A percentile compares a stretch with the other conserved stretches of the same genome.
Conservation (phyloP, 2,888 invertebrate genomes). For the Acronicta aceris region DNA sequence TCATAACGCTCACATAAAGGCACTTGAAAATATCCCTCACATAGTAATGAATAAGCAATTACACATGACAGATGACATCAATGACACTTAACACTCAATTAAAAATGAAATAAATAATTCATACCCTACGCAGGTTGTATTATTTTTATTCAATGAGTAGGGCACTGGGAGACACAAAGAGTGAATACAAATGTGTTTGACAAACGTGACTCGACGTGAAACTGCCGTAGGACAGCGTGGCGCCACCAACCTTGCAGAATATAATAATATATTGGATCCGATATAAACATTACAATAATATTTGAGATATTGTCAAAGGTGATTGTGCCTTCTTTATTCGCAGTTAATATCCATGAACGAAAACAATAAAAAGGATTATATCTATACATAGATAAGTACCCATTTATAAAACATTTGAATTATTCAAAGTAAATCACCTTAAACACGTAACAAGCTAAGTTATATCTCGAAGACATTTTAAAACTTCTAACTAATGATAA, state of each 20-base stretch:
- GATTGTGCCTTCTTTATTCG: too few species aligned
- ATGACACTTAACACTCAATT: slow-evolving; percentile 71
- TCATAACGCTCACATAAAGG: slow-evolving; percentile 52
- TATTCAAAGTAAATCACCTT: slow-evolving; percentile 11
- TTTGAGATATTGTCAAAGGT: slow-evolving; percentile 31
- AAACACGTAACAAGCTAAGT: slow-evolving; percentile 13
- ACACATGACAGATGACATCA: slow-evolving; percentile 61
- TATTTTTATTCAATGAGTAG: slow-evolving; percentile 76
- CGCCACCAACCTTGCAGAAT: slow-evolving; percentile 65
- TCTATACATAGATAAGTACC: not conserved
- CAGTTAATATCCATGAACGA: not conserved
- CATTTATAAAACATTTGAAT: slow-evolving; percentile 3
- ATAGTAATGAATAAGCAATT: slow-evolving; percentile 65
- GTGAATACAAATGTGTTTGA: slow-evolving; percentile 78
- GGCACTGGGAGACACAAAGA: slow-evolving; percentile 63
- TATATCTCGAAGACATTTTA: slow-evolving; percentile 17
- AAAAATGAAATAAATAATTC: slow-evolving; percentile 77
- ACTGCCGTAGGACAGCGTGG: slow-evolving; percentile 72
- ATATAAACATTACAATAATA: slow-evolving; percentile 49
- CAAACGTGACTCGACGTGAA: slow-evolving; percentile 64
- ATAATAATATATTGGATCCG: slow-evolving; percentile 43
- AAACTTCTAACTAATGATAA: slow-evolving; percentile 65
- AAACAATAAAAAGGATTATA: not conserved
- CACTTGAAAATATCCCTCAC: slow-evolving; percentile 49
- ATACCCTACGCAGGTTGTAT: slow-evolving; percentile 67